Percentiles rank a stretch among this genome's conserved stretches.
phyloP scores from a whole-genome alignment of 2,113 vertebrate genomes.

The Perca flavescens region DNA sequence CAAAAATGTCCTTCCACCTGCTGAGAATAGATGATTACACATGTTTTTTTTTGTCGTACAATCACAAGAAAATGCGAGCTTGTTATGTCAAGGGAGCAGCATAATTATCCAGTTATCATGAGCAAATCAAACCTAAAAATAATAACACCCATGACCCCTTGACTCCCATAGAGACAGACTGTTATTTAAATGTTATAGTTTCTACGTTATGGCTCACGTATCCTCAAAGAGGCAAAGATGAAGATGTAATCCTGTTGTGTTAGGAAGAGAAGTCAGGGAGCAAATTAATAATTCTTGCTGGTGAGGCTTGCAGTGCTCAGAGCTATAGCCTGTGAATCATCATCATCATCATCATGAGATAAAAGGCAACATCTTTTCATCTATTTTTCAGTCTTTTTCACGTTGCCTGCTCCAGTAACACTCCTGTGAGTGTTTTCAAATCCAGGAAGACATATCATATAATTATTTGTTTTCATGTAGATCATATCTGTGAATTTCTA shows the following conservation, averaged over 20 bases:
- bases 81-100: constrained; percentile 24
- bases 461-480: constrained; percentile 58
- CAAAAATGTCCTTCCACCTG: background rate
- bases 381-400: constrained; percentile 54
- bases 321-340: constrained; percentile 65
- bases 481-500: constrained; percentile 56
- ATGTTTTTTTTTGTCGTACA: background rate
- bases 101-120: constrained; percentile 34
- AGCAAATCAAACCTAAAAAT: constrained; percentile 35
- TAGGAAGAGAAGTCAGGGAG: constrained; percentile 20
- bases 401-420: constrained; percentile 30
- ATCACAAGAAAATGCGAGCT: background rate
- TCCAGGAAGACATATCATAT: constrained; percentile 42
- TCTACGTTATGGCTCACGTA: constrained; percentile 35
- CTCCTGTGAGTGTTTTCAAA: constrained; percentile 50
- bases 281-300: constrained; percentile 65
- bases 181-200: constrained; percentile 35
- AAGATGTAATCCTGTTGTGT: constrained; percentile 47
- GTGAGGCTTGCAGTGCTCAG: constrained; percentile 58
- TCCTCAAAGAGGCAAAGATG: constrained; percentile 44
- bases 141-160: background rate
- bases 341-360: constrained; percentile 59
- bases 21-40: background rate
- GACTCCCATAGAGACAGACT: constrained; percentile 5
- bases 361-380: constrained; percentile 68